Evolutionary conservation across 2,113 vertebrate species (phyloP), one percentile per base, ranked within the genome.

Genomic region (Phyllopteryx taeniolatus): DNA sequence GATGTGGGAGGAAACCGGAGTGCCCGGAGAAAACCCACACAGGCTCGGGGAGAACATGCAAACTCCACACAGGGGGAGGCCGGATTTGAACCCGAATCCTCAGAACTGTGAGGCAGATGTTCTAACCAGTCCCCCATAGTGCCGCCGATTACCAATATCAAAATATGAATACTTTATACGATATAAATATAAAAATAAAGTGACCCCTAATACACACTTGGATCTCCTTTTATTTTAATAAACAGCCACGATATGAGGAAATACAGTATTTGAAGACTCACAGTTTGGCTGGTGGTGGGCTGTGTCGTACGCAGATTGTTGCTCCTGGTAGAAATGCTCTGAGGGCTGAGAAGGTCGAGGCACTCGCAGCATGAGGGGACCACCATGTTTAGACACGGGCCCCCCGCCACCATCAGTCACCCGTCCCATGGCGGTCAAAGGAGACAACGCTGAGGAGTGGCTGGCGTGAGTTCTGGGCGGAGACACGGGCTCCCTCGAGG

Each of bases 291-390:
- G 94, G 85, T 95, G 97, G 59, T 95, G 93, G 33, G 91, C 88
- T 8, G 94, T 83, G 76, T 98, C 95, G 15, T 94, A 96, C 0
- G 93, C 90, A 77, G 94, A 85, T 78, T 93, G 92, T 74, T 93
- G 90, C 69, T 98, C 96, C 91, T 95, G 95, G 90, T 95, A 97
- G 90, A 94, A 95, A 31, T 94, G 91, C 86, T 98, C 96, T 62
- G 95, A 94, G 51, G 92, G 93, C 63, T 87, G 88, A 63, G 94
- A 90, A 74, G 94, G 93, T 86, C 96, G 96, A 27, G 94, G 91
- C 71, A 93, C 91, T 82, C 94, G 94, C 80, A 93, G 81, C 76
- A 95, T 85, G 78, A 95, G 95, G 0, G 92, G 91, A 81, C 93
- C 92, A 80, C 93, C 92, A 71, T 94, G 93, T 90, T 96, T 95